These are phyloP conservation scores for Metridium senile DNA, from an alignment of 92 coral and sea anemone genomes.

Conservation along the genomic window DNA sequence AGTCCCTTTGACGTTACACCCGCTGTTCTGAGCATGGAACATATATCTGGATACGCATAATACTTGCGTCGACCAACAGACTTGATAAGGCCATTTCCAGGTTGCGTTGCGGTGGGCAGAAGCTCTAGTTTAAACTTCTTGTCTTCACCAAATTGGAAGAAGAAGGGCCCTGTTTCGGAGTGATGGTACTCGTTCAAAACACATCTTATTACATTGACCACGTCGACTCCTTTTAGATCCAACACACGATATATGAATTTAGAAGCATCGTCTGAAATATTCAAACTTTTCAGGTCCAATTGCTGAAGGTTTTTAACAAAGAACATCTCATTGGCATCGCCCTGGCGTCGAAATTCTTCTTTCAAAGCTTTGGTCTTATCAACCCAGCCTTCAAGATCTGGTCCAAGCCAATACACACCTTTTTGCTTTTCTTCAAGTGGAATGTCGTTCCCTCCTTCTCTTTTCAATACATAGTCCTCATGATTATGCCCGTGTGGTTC, in stretches of 20 bases:
- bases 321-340: conserved; percentile 78
- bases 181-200: conserved; percentile 61
- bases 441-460: background rate
- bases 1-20: conserved; percentile 86
- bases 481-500: background rate
- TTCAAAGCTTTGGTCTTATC: conserved; percentile 84
- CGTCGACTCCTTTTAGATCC: conserved; percentile 71
- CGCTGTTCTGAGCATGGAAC: conserved; percentile 58
- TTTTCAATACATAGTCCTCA: background rate
- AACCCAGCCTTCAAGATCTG: conserved; percentile 69
- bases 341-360: conserved; percentile 70
- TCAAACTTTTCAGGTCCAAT: conserved; percentile 33
- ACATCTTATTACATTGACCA: conserved; percentile 67
- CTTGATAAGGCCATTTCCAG: conserved; percentile 82
- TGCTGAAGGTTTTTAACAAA: conserved; percentile 57
- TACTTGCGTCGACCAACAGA: conserved; percentile 83
- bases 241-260: conserved; percentile 50
- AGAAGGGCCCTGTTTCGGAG: conserved; percentile 69
- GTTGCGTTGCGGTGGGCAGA: conserved; percentile 74
- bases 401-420: conserved; percentile 48
- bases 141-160: conserved; percentile 82
- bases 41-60: conserved; percentile 74
- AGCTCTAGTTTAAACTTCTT: conserved; percentile 81
- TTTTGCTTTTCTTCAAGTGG: conserved; percentile 21
- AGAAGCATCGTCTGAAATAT: conserved; percentile 43